A percentile compares a stretch with the other conserved stretches of the same genome.
phyloP scores from a whole-genome alignment of 2,797 vertebrate genomes.

The Halcyon badia region DNA sequence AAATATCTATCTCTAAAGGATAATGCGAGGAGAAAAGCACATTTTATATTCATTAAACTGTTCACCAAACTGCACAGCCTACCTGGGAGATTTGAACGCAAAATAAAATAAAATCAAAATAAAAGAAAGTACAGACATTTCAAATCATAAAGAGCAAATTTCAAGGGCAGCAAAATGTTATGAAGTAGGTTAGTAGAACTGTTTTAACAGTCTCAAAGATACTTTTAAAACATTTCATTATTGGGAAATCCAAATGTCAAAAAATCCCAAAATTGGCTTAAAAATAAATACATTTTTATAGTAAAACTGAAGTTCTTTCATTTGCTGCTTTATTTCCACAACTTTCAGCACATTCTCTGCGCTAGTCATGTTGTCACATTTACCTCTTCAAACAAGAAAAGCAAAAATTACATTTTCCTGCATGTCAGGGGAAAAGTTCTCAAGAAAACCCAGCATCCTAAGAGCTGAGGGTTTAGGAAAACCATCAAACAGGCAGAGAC shows the following conservation, averaged over 20 bases:
- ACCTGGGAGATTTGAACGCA: not conserved
- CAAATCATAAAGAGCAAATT: not conserved
- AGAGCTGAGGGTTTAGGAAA: not conserved
- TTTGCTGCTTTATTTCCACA: constrained; percentile 25
- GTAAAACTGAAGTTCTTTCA: not conserved
- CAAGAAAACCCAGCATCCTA: not conserved
- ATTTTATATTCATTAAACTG: not conserved
- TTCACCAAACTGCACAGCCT: not conserved
- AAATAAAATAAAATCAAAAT: not conserved
- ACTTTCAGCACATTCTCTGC: not conserved
- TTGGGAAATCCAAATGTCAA: constrained; percentile 18
- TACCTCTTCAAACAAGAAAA: not conserved
- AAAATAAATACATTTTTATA: constrained; percentile 21
- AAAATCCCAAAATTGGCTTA: not conserved
- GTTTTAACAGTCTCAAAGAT: constrained; percentile 37
- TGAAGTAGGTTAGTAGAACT: not conserved
- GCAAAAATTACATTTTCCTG: not conserved
- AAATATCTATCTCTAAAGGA: no score
- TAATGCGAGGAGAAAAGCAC: not conserved
- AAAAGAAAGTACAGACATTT: not conserved
- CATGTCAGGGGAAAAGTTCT: not conserved
- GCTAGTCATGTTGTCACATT: constrained; percentile 15
- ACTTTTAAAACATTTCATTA: constrained; percentile 47
- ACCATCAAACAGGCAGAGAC: not conserved
- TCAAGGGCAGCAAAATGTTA: constrained; percentile 23